Evolutionary conservation across 2,113 vertebrate species (phyloP).

Genomic region (Mandrillus leucophaeus): DNA sequence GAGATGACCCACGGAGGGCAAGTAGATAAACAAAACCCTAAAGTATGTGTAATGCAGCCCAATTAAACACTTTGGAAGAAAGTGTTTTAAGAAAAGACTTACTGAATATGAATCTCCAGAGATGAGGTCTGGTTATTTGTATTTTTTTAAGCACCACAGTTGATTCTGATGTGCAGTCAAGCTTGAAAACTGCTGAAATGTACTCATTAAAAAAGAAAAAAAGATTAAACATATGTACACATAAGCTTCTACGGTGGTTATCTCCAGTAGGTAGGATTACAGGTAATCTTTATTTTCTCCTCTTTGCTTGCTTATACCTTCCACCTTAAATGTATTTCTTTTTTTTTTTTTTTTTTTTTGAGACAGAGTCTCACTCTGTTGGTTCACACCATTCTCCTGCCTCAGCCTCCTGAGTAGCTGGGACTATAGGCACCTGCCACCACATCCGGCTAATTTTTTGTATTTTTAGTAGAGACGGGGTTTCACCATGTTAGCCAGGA

Average conservation of each 20-base stretch:
- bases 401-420: no score
- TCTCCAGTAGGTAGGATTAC: background rate
- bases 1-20: background rate
- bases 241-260: background rate
- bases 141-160: background rate
- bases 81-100: background rate
- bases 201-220: conserved; percentile 41
- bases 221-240: background rate
- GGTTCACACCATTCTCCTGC: no score
- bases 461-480: no score
- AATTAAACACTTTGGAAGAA: background rate
- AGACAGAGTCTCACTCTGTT: no score
- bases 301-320: conserved; percentile 26
- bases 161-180: conserved; percentile 1
- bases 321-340: background rate
- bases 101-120: background rate
- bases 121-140: background rate
- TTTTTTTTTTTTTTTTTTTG: background rate
- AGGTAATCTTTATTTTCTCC: conserved; percentile 27
- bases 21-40: background rate
- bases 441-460: no score
- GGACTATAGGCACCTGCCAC: no score
- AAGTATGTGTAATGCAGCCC: background rate
- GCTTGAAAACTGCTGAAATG: conserved; percentile 30
- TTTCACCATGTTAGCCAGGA: no score